These are phyloP conservation scores for Anticlea derivata DNA, from an alignment of 2,888 invertebrate genomes.

Conservation along the genomic window DNA sequence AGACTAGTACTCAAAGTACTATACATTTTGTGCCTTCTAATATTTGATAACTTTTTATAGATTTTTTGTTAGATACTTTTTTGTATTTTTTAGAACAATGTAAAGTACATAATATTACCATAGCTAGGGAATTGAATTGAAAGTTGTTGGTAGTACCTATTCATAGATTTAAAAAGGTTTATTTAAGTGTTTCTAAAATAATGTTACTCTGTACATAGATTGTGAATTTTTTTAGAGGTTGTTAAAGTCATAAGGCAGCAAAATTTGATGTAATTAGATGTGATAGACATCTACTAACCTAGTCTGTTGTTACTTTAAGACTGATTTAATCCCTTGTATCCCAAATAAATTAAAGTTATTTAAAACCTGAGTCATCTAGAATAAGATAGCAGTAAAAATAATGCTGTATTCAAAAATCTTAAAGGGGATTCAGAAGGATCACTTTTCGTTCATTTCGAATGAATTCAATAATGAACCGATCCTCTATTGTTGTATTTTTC, in stretches of 20 bases:
- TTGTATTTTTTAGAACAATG: background rate
- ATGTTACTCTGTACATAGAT: constrained; percentile 2
- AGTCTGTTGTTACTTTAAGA: constrained; percentile 34
- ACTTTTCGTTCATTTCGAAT: too few species aligned
- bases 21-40: background rate
- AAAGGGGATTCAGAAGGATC: too few species aligned
- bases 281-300: constrained; percentile 15
- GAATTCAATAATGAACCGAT: too few species aligned
- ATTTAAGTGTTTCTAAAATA: constrained; percentile 7
- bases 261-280: constrained; percentile 5
- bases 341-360: constrained; percentile 1
- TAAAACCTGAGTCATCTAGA: background rate
- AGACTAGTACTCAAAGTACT: background rate
- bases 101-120: background rate
- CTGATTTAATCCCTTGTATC: constrained; percentile 15
- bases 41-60: background rate
- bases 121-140: constrained; percentile 9
- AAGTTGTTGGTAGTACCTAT: constrained; percentile 2
- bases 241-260: constrained; percentile 6
- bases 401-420: too few species aligned
- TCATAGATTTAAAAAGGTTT: background rate
- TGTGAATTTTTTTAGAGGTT: background rate
- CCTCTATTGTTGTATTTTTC: too few species aligned
- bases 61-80: background rate
- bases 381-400: too few species aligned